Percentiles rank a stretch among this genome's conserved stretches.
Evolutionary conservation across 2,888 invertebrate genomes (phyloP).

Genomic region (Chrysolina americana): DNA sequence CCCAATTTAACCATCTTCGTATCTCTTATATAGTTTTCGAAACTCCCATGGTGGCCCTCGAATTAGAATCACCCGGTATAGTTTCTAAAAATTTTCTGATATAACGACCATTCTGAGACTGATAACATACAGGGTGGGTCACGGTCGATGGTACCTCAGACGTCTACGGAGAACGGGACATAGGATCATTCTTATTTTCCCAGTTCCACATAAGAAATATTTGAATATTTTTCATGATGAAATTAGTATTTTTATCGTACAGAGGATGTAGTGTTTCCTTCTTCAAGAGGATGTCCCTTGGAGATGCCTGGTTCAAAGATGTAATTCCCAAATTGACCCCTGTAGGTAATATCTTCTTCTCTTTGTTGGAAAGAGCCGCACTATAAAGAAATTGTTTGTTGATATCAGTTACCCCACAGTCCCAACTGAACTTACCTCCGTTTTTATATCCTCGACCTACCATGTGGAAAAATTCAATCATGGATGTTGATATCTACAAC

Average conservation of each 20-base stretch:
- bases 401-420: constrained; percentile 73
- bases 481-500: not conserved
- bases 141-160: no score
- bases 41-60: no score
- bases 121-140: no score
- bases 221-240: no score
- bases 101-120: no score
- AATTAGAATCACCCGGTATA: no score
- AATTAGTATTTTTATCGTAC: constrained; percentile 63
- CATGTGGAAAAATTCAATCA: constrained; percentile 6
- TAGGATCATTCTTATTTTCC: no score
- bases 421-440: not conserved
- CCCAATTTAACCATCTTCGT: no score
- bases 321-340: not conserved
- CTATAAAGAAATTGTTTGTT: constrained; percentile 72
- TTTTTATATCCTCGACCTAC: not conserved
- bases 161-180: no score
- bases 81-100: no score
- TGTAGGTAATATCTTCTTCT: not conserved
- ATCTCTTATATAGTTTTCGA: no score
- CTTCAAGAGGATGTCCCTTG: constrained; percentile 56
- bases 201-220: constrained; percentile 68
- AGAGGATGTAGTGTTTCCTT: constrained; percentile 62
- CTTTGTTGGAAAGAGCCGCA: constrained; percentile 73
- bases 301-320: constrained; percentile 29